A percentile compares a stretch with the other conserved stretches of the same genome.
Evolutionary conservation across 2,888 invertebrate genomes (phyloP).

Genomic region (Drosophila sordidapex): DNA sequence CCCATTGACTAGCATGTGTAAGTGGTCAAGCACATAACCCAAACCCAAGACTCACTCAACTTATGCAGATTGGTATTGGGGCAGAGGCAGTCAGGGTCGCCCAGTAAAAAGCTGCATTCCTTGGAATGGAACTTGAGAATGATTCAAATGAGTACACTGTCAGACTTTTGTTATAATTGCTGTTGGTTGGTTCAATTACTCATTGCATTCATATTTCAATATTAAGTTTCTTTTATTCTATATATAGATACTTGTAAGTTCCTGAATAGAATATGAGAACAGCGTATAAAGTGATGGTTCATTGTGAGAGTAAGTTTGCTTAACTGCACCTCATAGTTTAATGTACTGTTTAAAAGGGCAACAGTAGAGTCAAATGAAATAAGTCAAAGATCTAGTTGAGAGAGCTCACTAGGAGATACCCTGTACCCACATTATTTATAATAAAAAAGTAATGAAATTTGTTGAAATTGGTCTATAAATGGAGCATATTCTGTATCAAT

Average conservation of each 20-base stretch:
- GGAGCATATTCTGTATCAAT: not conserved
- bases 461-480: not conserved
- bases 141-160: constrained; percentile 56
- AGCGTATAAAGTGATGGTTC: not conserved
- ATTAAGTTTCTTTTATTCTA: not conserved
- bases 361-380: not conserved
- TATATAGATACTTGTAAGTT: not conserved
- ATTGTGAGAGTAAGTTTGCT: not conserved
- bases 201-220: not conserved
- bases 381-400: not conserved
- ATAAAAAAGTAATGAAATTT: not conserved
- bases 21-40: constrained; percentile 60
- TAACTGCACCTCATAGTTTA: not conserved
- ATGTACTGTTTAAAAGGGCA: not conserved
- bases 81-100: not conserved
- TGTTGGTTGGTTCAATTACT: not conserved
- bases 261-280: not conserved
- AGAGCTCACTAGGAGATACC: not conserved
- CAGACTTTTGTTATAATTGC: not conserved
- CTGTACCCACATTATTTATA: accelerated
- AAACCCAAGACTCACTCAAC: constrained; percentile 27
- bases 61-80: constrained; percentile 6
- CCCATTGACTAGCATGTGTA: constrained; percentile 75
- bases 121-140: constrained; percentile 15
- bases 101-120: constrained; percentile 13